Conservation (phyloP, 2,113 vertebrate genomes). For the Enhydra lutris region DNA sequence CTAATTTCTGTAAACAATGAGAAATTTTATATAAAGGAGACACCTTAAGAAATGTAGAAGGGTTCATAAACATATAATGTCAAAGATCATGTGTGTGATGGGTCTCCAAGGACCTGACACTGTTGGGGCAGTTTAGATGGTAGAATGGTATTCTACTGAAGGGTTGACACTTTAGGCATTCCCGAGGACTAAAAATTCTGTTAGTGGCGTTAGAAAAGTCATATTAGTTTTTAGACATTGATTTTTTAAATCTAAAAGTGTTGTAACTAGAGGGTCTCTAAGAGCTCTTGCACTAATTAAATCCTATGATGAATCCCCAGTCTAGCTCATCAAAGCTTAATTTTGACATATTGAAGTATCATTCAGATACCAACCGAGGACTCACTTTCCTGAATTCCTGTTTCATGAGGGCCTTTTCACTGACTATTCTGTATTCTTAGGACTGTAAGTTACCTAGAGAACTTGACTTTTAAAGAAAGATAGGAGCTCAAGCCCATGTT, state of each 20-base stretch:
- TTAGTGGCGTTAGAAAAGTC: not conserved
- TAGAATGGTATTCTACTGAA: not conserved
- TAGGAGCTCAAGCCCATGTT: not conserved
- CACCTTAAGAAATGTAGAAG: not conserved
- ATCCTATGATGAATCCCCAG: not conserved
- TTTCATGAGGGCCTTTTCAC: not conserved
- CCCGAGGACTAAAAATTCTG: not conserved
- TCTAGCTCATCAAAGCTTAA: not conserved
- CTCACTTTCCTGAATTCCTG: not conserved
- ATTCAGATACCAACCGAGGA: not conserved
- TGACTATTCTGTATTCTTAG: not conserved
- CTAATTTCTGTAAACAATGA: not conserved
- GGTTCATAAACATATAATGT: not conserved
- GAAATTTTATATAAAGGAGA: not conserved
- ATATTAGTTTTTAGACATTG: not conserved
- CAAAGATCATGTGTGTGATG: not conserved
- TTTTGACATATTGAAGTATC: conserved; percentile 1
- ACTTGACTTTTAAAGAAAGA: conserved; percentile 25
- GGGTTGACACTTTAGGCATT: not conserved
- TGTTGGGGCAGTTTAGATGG: not conserved
- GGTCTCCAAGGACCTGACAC: not conserved
- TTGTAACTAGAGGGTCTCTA: not conserved
- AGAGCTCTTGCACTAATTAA: not conserved
- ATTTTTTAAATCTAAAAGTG: not conserved
- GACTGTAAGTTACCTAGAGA: not conserved